Evolutionary conservation across 2,113 vertebrate species (phyloP), one percentile per base, ranked within the genome.

Genomic region (Tapirus terrestris): DNA sequence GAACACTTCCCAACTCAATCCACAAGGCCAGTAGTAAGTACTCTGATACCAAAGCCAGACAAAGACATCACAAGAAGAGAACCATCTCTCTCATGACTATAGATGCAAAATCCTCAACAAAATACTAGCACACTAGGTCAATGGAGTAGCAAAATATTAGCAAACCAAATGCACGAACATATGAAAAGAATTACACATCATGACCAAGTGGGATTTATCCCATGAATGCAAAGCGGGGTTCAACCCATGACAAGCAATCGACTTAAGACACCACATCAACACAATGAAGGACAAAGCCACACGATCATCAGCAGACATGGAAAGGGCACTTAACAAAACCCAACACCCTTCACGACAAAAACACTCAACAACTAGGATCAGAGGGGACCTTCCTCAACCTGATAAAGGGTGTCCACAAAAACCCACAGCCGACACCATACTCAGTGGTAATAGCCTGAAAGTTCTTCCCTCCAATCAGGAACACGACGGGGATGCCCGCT

Each of bases 271-370:
- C 23, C 8, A 1, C 0, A 6, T 4, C 68, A 29, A 1, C 5
- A 60, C 56, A 45, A 23, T 1, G 11, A 25, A 36, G 48, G 33
- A 27, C n/a, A 39, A 70, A 33, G 7, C 21, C 27, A 45, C 21
- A 75, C 0, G 0, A 14, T 6, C 56, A 27, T 13, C 45, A 17
- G 8, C 0, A 75, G 20, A 11, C 1, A 9, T 0, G 23, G 8
- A 25, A 81, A 45, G n/a, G 48, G 10, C 21, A 43, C 5, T 0
- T 31, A 14, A 77, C 29, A 80, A 72, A 72, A 25, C 14, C 14
- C 36, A 43, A n/a, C 13, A 16, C n/a, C 60, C 31, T 61, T 84
- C 43, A 25, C 3, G 48, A 80, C 25, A 60, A 31, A 61, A 79
- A 8, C 77, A 73, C 25, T 25, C 36, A 25, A 7, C 65, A 29